Evolutionary conservation across 2,888 invertebrate genomes (phyloP).

Genomic region (Saturnia pavonia): DNA sequence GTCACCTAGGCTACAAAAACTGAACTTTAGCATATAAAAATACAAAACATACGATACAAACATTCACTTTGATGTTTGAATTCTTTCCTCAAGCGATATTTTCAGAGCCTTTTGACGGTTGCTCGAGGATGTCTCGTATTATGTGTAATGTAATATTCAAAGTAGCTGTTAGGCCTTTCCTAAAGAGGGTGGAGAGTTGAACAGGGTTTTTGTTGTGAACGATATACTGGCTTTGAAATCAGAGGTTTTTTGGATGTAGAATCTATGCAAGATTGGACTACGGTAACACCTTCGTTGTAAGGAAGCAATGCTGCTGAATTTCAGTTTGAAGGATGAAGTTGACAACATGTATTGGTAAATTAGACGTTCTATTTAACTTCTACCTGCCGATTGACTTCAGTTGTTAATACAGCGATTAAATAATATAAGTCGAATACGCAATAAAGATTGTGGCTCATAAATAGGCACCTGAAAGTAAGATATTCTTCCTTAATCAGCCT

Average conservation of each 20-base stretch:
- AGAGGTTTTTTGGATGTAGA: neutral
- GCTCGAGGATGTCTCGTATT: constrained; percentile 2
- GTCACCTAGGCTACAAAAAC: neutral
- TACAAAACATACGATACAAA: neutral
- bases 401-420: too few relatives aligned
- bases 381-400: too few relatives aligned
- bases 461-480: too few relatives aligned
- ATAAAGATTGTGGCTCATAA: too few relatives aligned
- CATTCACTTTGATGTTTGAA: constrained; percentile 2
- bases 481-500: too few relatives aligned
- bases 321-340: too few relatives aligned
- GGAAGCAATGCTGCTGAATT: too few relatives aligned
- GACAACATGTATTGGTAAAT: too few relatives aligned
- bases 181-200: neutral
- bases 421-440: too few relatives aligned
- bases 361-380: too few relatives aligned
- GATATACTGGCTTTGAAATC: neutral
- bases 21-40: neutral
- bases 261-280: too few relatives aligned
- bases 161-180: constrained; percentile 2
- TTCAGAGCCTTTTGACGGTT: neutral
- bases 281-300: too few relatives aligned
- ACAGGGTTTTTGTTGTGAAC: neutral
- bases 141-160: neutral
- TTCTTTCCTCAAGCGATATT: neutral